Conservation (phyloP, 2,113 vertebrate genomes). For the Ia io region DNA sequence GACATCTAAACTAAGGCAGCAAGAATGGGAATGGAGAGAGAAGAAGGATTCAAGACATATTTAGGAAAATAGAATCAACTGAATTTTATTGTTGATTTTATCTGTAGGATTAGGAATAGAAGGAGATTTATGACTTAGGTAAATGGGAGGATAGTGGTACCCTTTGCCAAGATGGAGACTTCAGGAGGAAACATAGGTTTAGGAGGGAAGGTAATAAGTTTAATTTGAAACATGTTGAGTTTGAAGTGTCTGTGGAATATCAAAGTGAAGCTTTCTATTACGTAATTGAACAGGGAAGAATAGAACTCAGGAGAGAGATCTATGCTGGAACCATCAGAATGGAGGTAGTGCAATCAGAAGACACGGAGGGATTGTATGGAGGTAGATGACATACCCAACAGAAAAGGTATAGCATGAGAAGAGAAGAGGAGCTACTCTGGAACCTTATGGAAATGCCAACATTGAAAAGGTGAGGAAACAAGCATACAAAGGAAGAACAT, state of each 20-base stretch:
- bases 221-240: not conserved
- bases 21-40: not conserved
- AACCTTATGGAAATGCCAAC: not conserved
- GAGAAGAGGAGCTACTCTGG: not conserved
- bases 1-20: not conserved
- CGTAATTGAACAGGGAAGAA: not conserved
- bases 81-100: slow-evolving; percentile 3
- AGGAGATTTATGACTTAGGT: not conserved
- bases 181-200: not conserved
- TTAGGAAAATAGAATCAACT: not conserved
- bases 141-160: not conserved
- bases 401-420: not conserved
- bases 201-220: not conserved
- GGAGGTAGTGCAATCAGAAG: too few species aligned
- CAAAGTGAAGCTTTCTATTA: not conserved
- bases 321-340: not conserved
- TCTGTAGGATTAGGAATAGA: not conserved
- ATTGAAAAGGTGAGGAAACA: not conserved
- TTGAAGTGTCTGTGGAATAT: not conserved
- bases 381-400: not conserved
- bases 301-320: not conserved
- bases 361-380: too few species aligned
- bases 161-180: not conserved
- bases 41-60: not conserved
- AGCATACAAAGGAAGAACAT: not conserved